Conservation (phyloP, 2,888 invertebrate genomes). For the Amphimallon solstitiale region DNA sequence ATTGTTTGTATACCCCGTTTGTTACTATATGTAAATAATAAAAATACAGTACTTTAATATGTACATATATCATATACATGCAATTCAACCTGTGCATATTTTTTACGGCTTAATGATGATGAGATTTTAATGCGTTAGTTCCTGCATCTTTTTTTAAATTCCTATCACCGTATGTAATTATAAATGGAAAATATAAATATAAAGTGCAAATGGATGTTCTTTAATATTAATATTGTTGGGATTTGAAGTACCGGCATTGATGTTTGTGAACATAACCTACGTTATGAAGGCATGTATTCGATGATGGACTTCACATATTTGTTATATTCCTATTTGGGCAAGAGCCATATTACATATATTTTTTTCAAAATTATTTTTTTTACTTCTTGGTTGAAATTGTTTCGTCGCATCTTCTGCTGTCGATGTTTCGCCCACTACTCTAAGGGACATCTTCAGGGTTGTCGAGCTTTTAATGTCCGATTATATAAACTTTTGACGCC, state of each 20-base stretch:
- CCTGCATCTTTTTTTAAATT: neutral
- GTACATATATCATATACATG: neutral
- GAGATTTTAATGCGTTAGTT: slow-evolving; percentile 31
- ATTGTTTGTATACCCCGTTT: slow-evolving; percentile 5
- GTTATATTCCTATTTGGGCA: neutral
- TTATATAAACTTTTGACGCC: no score
- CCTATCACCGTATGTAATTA: slow-evolving; percentile 13
- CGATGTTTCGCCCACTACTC: no score
- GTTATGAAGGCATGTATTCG: slow-evolving; percentile 13
- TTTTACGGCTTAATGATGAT: slow-evolving; percentile 32
- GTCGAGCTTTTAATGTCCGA: no score
- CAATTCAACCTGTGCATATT: neutral
- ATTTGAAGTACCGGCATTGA: slow-evolving; percentile 24
- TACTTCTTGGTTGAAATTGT: no score
- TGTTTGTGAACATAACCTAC: slow-evolving; percentile 21
- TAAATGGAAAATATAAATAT: slow-evolving; percentile 21
- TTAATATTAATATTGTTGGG: slow-evolving; percentile 18
- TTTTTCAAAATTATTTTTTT: no score
- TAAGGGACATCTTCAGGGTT: no score
- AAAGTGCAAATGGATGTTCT: slow-evolving; percentile 22
- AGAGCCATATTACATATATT: no score
- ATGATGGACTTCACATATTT: slow-evolving; percentile 18
- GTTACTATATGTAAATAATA: slow-evolving; percentile 26
- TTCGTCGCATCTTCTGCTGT: no score
- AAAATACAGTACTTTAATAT: slow-evolving; percentile 5